phyloP scores from a whole-genome alignment of 2,113 vertebrate species.

The Tichodroma muraria region DNA sequence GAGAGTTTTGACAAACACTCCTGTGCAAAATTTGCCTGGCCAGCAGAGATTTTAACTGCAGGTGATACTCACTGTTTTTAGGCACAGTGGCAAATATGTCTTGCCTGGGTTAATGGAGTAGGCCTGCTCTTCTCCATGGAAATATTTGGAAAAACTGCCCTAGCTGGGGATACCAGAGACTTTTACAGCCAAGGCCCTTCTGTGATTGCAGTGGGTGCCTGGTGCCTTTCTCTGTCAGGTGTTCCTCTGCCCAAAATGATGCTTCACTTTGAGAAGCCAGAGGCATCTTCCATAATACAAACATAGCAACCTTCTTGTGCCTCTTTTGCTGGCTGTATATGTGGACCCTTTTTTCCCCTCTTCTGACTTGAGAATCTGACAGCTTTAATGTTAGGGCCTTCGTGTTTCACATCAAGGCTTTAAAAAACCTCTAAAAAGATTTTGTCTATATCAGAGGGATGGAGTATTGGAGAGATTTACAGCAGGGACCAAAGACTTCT shows the following conservation, averaged over 20 bases:
- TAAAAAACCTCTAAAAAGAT: background rate
- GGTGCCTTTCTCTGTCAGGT: rapidly evolving
- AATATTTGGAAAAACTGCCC: background rate
- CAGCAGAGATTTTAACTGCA: rapidly evolving
- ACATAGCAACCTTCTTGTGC: background rate
- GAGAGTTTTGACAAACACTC: background rate
- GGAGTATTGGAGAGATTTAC: constrained; percentile 7
- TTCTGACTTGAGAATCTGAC: background rate
- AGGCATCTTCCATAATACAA: background rate
- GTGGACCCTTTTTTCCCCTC: background rate
- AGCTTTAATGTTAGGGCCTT: constrained; percentile 16
- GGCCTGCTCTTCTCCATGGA: background rate
- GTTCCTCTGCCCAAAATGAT: background rate
- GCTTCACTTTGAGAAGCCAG: background rate
- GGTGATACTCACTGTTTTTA: background rate
- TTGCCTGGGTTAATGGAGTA: background rate
- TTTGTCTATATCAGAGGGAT: background rate
- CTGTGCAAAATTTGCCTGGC: background rate
- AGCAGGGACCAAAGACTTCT: constrained; percentile 24
- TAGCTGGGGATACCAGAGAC: background rate
- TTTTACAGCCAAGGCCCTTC: background rate
- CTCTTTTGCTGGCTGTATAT: background rate
- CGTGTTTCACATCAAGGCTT: constrained; percentile 4
- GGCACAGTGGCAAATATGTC: rapidly evolving
- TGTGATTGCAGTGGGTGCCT: background rate